Percentiles rank a stretch among this genome's conserved stretches.
Evolutionary conservation across 2,113 vertebrate genomes (phyloP).

Genomic region (Lanius ludovicianus): DNA sequence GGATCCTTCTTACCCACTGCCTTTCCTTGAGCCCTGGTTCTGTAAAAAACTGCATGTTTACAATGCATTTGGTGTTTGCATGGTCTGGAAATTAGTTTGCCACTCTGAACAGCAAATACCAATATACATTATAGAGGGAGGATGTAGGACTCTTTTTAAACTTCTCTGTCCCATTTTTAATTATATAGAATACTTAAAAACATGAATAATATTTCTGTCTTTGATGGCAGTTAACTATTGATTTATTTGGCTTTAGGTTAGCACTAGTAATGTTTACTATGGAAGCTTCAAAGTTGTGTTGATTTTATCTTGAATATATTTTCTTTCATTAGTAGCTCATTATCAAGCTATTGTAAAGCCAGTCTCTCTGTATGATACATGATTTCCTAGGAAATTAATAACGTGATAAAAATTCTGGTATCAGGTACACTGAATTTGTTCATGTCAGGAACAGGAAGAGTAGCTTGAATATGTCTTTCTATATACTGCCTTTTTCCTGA

Average conservation of each 20-base stretch:
- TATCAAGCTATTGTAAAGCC: background rate
- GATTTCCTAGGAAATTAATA: background rate
- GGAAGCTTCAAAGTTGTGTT: background rate
- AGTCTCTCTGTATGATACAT: background rate
- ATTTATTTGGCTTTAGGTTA: background rate
- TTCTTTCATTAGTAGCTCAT: background rate
- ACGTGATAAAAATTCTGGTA: background rate
- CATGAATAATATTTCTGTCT: background rate
- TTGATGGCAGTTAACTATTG: background rate
- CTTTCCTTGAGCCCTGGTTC: background rate
- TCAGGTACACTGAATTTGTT: background rate
- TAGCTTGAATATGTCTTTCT: background rate
- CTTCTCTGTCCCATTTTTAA: background rate
- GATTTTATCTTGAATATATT: background rate
- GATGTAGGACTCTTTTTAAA: background rate
- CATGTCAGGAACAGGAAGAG: background rate
- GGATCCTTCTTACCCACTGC: background rate
- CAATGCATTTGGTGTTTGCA: background rate
- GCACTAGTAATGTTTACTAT: background rate
- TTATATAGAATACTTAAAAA: background rate
- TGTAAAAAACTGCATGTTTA: background rate
- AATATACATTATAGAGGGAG: background rate
- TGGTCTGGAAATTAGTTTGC: background rate
- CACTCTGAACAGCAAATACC: background rate
- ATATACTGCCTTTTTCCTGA: background rate